Percentiles rank a stretch among this genome's conserved stretches.
phyloP scores from a whole-genome alignment of 2,888 invertebrate genomes.

The Eupithecia vulgata region DNA sequence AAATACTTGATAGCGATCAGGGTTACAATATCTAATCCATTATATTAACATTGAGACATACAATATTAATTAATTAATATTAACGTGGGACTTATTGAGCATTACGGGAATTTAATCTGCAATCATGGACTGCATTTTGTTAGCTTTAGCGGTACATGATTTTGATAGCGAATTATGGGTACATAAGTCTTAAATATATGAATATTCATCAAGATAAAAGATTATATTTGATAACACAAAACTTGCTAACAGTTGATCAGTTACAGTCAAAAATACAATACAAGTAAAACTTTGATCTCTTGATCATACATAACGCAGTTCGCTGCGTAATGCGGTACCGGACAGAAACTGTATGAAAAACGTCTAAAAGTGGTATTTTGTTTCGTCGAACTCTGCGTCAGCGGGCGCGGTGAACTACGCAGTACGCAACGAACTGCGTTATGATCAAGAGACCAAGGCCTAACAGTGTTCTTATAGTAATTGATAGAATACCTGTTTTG shows the following conservation, averaged over 20 bases:
- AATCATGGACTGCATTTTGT: slow-evolving; percentile 25
- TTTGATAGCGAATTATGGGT: slow-evolving; percentile 20
- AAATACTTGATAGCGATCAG: slow-evolving; percentile 31
- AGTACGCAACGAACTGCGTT: too few species aligned
- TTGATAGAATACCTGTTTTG: slow-evolving; percentile 34
- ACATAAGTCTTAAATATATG: slow-evolving; percentile 10
- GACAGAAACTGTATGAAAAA: too few species aligned
- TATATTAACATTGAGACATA: background rate
- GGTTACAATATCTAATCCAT: slow-evolving; percentile 16
- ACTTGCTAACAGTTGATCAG: slow-evolving; percentile 5
- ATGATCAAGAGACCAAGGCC: too few species aligned
- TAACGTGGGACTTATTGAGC: background rate
- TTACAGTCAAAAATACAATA: slow-evolving; percentile 19
- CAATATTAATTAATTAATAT: background rate
- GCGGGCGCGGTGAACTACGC: too few species aligned
- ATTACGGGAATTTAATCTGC: slow-evolving; percentile 18
- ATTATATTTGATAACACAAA: background rate
- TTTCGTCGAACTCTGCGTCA: too few species aligned
- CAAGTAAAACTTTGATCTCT: background rate
- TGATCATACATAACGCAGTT: too few species aligned
- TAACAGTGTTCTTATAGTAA: slow-evolving; percentile 25
- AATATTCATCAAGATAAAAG: background rate
- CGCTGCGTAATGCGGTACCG: too few species aligned
- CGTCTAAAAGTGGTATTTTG: too few species aligned
- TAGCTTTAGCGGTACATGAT: slow-evolving; percentile 8